Evolutionary conservation across 2,113 vertebrate species (phyloP).

Genomic region (Taxidea taxus): DNA sequence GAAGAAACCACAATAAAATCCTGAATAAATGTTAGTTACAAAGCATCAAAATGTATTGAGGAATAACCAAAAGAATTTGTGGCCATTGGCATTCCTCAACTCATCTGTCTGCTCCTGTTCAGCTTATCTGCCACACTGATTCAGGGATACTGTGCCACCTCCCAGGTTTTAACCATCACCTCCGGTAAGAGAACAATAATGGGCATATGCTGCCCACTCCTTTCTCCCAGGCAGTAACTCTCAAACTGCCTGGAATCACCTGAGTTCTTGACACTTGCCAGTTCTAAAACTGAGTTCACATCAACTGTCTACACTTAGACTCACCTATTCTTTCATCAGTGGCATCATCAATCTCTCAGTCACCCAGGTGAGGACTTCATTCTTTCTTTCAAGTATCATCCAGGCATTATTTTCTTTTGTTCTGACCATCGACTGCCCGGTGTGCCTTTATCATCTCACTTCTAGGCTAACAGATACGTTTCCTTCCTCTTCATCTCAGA

Average conservation of each 20-base stretch:
- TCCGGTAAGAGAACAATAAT: not conserved
- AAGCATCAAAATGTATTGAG: not conserved
- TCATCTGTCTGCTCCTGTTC: not conserved
- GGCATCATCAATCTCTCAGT: not conserved
- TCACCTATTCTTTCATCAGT: not conserved
- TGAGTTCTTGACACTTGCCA: not conserved
- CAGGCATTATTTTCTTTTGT: not conserved
- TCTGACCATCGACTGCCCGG: not conserved
- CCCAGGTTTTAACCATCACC: not conserved
- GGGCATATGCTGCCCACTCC: not conserved
- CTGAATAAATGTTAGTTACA: not conserved
- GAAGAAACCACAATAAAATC: conserved; percentile 1
- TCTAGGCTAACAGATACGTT: not conserved
- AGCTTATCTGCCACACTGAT: not conserved
- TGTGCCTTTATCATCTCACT: not conserved
- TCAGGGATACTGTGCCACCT: not conserved
- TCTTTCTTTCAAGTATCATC: not conserved
- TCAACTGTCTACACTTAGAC: not conserved
- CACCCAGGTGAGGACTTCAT: not conserved
- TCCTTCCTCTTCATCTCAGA: not conserved
- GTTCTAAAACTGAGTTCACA: not conserved
- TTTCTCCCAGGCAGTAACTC: not conserved
- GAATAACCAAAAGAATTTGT: not conserved
- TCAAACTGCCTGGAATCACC: not conserved
- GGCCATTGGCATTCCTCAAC: not conserved